Conservation (phyloP, 2,113 vertebrate genomes). For the Varanus salvator region DNA sequence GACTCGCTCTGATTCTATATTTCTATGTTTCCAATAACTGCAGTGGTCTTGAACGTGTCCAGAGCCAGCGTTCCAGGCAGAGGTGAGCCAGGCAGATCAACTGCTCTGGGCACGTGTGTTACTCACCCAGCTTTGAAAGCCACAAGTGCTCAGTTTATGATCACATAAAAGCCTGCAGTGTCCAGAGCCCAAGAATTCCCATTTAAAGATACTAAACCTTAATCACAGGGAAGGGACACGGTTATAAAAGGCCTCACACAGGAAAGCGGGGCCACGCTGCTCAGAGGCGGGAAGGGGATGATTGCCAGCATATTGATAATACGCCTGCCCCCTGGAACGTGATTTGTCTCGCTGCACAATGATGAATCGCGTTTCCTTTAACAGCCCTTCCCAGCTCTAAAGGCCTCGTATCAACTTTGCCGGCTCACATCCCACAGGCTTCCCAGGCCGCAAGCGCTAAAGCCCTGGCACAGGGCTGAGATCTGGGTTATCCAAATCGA, state of each 20-base stretch:
- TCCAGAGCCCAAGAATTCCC: slow-evolving; percentile 1
- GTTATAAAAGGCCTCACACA: not conserved
- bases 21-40: no score
- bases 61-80: not conserved
- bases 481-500: not conserved
- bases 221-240: not conserved
- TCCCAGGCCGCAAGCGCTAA: not conserved
- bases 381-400: not conserved
- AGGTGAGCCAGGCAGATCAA: not conserved
- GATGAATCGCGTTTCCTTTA: not conserved
- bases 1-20: no score
- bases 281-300: not conserved
- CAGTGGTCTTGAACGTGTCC: no score
- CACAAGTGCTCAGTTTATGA: not conserved
- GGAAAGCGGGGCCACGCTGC: fast-evolving
- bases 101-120: not conserved
- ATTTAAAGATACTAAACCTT: slow-evolving; percentile 27
- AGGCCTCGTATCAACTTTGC: not conserved
- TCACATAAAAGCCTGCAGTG: not conserved
- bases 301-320: not conserved
- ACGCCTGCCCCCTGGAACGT: not conserved
- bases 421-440: not conserved
- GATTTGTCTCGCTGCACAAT: not conserved
- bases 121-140: not conserved
- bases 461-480: not conserved